Evolutionary conservation across 1,140 invertebrate genomes (phyloP), one percentile per base, ranked within the genome.

Genomic region (Ceratoteleas bidentatus): DNA sequence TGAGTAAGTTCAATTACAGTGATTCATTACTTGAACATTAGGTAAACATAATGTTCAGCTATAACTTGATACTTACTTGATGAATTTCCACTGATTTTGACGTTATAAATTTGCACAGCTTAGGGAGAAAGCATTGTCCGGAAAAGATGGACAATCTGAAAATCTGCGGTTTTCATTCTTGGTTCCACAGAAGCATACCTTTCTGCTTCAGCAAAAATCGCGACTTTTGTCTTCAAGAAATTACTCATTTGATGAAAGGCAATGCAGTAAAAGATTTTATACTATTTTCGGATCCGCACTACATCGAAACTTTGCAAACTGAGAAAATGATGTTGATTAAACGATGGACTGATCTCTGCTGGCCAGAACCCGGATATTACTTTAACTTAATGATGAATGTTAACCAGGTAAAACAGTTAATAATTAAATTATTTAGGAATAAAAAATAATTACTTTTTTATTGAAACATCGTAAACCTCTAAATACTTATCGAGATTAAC

Each of bases 381-480:
- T 74, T 74, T 13, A 33, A 57, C 5, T 15, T 65, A n/a, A 57
- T 74, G 60, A 74, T 65, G 70, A 15, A 56, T 10, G 16, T 73
- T 49, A 73, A 73, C 54, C 38, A 64, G 9, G 69, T 73, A 64
- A 66, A 10, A 45, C 43, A 3, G 10, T 10, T 3, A 45, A 45
- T 4, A 36, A 36, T 36, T n/a, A n/a, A n/a, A n/a, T n/a, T n/a
- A n/a, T n/a, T n/a, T n/a, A n/a, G n/a, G n/a, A n/a, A n/a, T n/a
- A n/a, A n/a, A n/a, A n/a, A n/a, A n/a, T n/a, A n/a, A n/a, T n/a
- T n/a, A n/a, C n/a, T n/a, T n/a, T n/a, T n/a, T n/a, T n/a, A n/a
- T n/a, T n/a, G n/a, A n/a, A n/a, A n/a, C n/a, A n/a, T n/a, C n/a
- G n/a, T n/a, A n/a, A n/a, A n/a, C n/a, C n/a, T n/a, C n/a, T n/a